These are phyloP conservation scores for Eunapius fragilis DNA, from an alignment of 37 sponge, comb jelly and placozoan species.

Conservation along the genomic window DNA sequence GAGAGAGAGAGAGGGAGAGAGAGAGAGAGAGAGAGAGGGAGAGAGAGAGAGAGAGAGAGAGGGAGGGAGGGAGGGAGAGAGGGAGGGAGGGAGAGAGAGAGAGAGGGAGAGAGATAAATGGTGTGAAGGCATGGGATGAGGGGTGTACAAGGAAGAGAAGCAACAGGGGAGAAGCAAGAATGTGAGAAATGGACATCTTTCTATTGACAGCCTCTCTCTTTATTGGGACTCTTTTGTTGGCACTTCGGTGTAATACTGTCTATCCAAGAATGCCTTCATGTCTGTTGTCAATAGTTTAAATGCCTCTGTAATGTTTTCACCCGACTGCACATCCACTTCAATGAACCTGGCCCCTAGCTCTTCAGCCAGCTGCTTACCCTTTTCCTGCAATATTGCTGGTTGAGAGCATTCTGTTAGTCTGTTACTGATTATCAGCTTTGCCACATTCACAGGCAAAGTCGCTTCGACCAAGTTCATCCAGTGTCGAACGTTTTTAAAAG, in stretches of 20 bases:
- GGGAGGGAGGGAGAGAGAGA: too few relatives aligned
- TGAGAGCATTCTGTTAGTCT: not conserved
- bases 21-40: too few relatives aligned
- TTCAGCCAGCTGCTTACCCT: not conserved
- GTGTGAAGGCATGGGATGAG: too few relatives aligned
- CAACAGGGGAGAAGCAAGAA: not conserved
- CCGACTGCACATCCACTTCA: not conserved
- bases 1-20: too few relatives aligned
- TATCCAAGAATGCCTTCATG: not conserved
- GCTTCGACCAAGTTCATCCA: not conserved
- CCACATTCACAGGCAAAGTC: not conserved
- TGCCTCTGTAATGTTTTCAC: not conserved
- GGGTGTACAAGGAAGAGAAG: too few relatives aligned
- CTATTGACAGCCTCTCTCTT: not conserved
- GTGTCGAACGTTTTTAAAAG: not conserved
- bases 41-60: too few relatives aligned
- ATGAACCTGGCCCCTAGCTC: not conserved
- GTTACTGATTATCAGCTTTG: not conserved
- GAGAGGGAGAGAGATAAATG: too few relatives aligned
- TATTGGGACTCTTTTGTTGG: not conserved
- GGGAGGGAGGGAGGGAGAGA: too few relatives aligned
- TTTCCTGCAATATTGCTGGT: not conserved
- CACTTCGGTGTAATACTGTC: not conserved
- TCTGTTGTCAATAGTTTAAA: not conserved
- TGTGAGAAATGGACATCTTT: not conserved